Base-by-base conservation (phyloP, 2,797 vertebrate genomes). In the Sebastes steindachneri region DNA sequence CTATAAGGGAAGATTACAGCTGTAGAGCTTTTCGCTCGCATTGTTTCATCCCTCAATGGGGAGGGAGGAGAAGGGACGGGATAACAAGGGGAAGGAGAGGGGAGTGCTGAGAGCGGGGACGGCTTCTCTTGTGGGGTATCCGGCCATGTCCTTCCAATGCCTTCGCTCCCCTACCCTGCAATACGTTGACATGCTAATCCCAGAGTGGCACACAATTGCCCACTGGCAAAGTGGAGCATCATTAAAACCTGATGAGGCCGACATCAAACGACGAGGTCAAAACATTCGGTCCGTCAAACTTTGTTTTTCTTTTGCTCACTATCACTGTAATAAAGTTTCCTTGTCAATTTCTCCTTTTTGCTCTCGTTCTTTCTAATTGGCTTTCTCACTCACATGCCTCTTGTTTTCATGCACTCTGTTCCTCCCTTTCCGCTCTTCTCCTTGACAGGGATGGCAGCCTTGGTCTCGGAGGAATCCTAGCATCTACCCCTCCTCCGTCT, bases 401-500 rank as follows among this genome's bases (percentile, higher is more conserved):
- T 76, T 80, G 57, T 86, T 87, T 88, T 89, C 60, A 79, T 77
- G 68, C 63, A 65, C 33, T 86, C 64, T 79, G 67, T 37, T 79
- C 19, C 73, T 82, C 76, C 69, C 60, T 83, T 55, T 60, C 80
- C 65, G 88, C 73, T 88, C 79, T 75, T 86, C 82, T 86, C 70
- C 79, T 83, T 85, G 85, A 87, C 86, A 86, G 80, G 19, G 66
- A 62, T 82, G 78, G 81, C 84, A 89, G 85, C 76, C 67, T 72
- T 51, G 58, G 70, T 86, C 90, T 91, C 89, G 59, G 35, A 89
- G 82, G 89, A 90, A 77, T 92, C 77, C 64, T 75, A 81, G 59
- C 71, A 80, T 80, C 72, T 63, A 80, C 66, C 75, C 71, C 84
- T 85, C 78, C 79, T 85, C 78, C 80, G 83, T 62, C 77, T 77